Evolutionary conservation across 23 tunicate genomes (phyloP).

Genomic region (Phallusia fumigata): DNA sequence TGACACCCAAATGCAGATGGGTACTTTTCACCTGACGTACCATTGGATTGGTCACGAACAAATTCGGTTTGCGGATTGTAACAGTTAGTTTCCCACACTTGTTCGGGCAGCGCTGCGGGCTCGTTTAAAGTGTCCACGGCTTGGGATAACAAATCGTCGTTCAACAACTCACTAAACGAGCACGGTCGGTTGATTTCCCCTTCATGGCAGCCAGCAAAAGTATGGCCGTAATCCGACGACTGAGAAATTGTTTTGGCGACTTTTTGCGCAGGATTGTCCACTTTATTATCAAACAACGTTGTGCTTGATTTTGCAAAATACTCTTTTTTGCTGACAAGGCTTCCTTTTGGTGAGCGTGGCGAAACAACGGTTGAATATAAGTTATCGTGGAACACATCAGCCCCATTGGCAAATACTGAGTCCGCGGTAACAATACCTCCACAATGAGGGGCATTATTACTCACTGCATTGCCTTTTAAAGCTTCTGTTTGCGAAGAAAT

Average conservation of each 20-base stretch:
- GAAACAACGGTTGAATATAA: slow-evolving; percentile 3
- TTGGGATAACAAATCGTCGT: slow-evolving; percentile 5
- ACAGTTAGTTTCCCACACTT: background rate
- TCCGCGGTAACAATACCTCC: background rate
- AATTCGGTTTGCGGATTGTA: background rate
- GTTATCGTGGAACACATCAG: background rate
- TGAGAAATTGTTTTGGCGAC: background rate
- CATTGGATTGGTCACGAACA: background rate
- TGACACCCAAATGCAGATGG: background rate
- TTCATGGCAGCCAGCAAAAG: background rate
- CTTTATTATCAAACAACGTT: background rate
- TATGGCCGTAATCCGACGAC: background rate
- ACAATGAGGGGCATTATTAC: background rate
- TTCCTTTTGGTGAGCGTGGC: background rate
- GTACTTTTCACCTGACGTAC: background rate
- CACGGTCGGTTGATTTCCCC: background rate
- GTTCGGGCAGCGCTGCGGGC: background rate
- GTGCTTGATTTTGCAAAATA: background rate
- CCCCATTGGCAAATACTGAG: background rate
- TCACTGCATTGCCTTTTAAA: background rate
- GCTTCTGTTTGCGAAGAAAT: background rate
- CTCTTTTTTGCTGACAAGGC: no score
- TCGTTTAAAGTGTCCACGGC: background rate
- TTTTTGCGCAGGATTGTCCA: background rate
- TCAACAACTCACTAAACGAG: slow-evolving; percentile 7